Conservation (phyloP, 2,888 invertebrate genomes). For the Phania funesta region DNA sequence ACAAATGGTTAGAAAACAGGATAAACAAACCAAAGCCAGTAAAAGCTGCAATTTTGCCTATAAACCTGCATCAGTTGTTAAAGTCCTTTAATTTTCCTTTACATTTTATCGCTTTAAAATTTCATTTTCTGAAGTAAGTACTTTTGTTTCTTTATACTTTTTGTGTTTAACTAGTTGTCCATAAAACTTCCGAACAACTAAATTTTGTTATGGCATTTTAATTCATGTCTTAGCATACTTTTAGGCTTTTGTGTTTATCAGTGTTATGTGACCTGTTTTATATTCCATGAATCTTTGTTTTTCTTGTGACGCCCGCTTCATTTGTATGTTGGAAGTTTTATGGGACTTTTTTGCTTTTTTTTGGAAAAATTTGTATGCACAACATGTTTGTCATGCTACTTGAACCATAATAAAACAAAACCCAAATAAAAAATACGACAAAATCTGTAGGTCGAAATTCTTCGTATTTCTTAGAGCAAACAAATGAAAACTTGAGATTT, state of each 20-base stretch:
- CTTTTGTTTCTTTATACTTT: not conserved
- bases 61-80: too few species aligned
- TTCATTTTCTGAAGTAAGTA: too few species aligned
- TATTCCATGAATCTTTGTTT: slow-evolving; percentile 1
- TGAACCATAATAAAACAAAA: slow-evolving; percentile 34
- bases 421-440: slow-evolving; percentile 10
- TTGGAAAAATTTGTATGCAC: slow-evolving; percentile 56
- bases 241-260: slow-evolving; percentile 55
- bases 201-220: slow-evolving; percentile 51
- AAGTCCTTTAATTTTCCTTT: too few species aligned
- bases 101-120: too few species aligned
- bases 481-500: slow-evolving; percentile 26
- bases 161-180: slow-evolving; percentile 18
- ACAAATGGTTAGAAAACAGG: too few species aligned
- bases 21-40: too few species aligned
- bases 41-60: too few species aligned
- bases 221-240: slow-evolving; percentile 57
- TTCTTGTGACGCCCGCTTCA: slow-evolving; percentile 18
- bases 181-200: not conserved
- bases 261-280: slow-evolving; percentile 54
- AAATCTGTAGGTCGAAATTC: slow-evolving; percentile 41
- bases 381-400: slow-evolving; percentile 63
- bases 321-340: slow-evolving; percentile 23
- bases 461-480: slow-evolving; percentile 14
- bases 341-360: slow-evolving; percentile 17